Evolutionary conservation across 1,140 invertebrate genomes (phyloP).

Genomic region (Drosophila nannoptera): DNA sequence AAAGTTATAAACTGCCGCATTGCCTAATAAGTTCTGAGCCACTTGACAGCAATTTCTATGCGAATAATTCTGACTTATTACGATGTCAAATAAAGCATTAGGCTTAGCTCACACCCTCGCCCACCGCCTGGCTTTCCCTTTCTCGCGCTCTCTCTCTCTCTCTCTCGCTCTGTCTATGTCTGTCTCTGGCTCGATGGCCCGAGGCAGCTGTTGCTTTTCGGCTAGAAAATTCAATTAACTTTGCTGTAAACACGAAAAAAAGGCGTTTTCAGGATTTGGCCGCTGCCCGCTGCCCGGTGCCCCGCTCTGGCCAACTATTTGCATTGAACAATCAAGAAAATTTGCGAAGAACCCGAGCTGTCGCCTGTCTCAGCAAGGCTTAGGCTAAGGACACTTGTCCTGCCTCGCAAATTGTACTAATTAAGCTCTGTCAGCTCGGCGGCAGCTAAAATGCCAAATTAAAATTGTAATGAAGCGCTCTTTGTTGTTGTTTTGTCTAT

Average conservation of each 20-base stretch:
- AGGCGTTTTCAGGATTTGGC: constrained; percentile 8
- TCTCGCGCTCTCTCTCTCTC: too few species aligned
- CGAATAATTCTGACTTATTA: constrained; percentile 71
- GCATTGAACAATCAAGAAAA: constrained; percentile 54
- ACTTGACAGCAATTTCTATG: constrained; percentile 63
- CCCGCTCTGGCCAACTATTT: constrained; percentile 50
- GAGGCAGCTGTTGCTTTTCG: constrained; percentile 34
- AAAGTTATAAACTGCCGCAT: constrained; percentile 31
- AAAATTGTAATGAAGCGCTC: constrained; percentile 67
- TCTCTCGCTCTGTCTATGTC: too few species aligned
- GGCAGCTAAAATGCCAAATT: constrained; percentile 68
- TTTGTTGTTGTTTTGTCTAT: constrained; percentile 16
- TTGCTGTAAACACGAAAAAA: constrained; percentile 51
- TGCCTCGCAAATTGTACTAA: constrained; percentile 67
- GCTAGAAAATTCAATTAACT: constrained; percentile 74
- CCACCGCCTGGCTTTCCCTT: too few species aligned
- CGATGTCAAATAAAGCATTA: constrained; percentile 66
- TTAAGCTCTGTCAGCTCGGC: constrained; percentile 54
- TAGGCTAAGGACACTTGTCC: constrained; percentile 60
- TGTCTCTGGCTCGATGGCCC: constrained; percentile 10
- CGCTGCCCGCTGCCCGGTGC: not conserved
- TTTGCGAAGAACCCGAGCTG: constrained; percentile 18
- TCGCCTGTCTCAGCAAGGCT: constrained; percentile 40
- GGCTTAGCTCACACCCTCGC: not conserved
- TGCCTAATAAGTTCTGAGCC: constrained; percentile 58